Base-by-base conservation (phyloP, 2,888 invertebrate species). In the Chirona hameri region DNA sequence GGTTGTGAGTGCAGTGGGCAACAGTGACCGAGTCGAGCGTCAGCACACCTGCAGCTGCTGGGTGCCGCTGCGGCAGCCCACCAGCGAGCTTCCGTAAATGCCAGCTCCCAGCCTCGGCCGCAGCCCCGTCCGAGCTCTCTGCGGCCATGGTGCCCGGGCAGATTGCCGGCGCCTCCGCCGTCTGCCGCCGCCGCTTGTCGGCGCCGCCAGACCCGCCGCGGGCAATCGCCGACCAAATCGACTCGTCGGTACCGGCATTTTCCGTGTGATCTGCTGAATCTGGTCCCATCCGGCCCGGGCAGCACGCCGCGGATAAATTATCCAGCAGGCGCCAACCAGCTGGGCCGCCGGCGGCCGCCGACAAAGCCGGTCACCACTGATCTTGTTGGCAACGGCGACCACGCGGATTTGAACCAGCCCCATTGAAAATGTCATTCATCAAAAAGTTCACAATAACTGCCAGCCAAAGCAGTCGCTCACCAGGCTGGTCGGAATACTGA, bases 381-480 rank as follows among this genome's bases (percentile, higher is more conserved):
- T 39, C 39, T 7, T 39, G 39, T 7, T 39, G 39, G 39, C 39
- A 39, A 7, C 39, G 39, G 39, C 39, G 39, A 39, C 39, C 15
- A 52, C 52, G 15, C 18, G n/a, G n/a, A n/a, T n/a, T n/a, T n/a
- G n/a, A 4, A 52, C 12, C 52, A 18, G 52, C 52, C 18, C 76
- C 24, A 24, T 46, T 9, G 76, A 46, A 76, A 76, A 46, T 46
- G 76, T 46, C 76, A 24, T 76, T 24, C 76, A 76, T 76, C 76
- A 76, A 31, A 76, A 46, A 21, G 76, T 76, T 39, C 18, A 76
- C 76, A 76, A 76, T 76, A 76, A 46, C 46, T 76, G 76, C 46
- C 76, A 46, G 46, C 46, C 27, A 10, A 24, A 31, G 76, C 76
- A 39, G 39, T 76, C 76, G 76, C 46, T 39, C 76, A 46, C 9